Conservation (phyloP, 2,113 vertebrate species). For the Oncorhynchus gorbuscha region DNA sequence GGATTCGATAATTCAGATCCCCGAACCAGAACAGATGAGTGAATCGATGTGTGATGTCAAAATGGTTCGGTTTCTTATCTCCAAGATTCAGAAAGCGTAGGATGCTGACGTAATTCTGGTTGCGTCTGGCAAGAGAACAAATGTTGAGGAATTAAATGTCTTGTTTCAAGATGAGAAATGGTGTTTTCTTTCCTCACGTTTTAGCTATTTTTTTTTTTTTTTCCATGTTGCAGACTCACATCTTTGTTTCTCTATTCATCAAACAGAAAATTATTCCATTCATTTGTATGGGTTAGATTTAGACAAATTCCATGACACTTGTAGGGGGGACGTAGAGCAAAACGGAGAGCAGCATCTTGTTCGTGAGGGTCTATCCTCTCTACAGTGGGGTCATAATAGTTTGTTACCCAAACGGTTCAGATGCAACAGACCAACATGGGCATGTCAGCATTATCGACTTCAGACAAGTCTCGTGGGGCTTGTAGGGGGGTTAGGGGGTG, state of each 20-base stretch:
- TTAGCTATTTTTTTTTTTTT: background rate
- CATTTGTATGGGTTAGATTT: too few relatives aligned
- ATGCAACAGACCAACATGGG: too few relatives aligned
- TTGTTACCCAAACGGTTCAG: too few relatives aligned
- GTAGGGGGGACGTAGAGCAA: too few relatives aligned
- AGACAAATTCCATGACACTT: too few relatives aligned
- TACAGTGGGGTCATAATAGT: too few relatives aligned
- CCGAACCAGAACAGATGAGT: conserved; percentile 98
- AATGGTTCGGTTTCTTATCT: conserved; percentile 91
- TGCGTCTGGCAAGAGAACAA: conserved; percentile 79
- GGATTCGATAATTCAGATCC: conserved; percentile 92
- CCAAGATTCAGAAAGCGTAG: conserved; percentile 91
- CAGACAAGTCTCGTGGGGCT: too few relatives aligned
- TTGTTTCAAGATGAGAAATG: background rate
- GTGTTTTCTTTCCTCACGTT: background rate
- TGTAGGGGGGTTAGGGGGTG: too few relatives aligned
- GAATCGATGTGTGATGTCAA: conserved; percentile 93
- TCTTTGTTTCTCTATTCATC: background rate
- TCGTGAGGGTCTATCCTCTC: too few relatives aligned
- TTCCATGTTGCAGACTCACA: background rate
- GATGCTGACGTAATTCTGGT: conserved; percentile 93
- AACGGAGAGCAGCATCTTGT: too few relatives aligned
- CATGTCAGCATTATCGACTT: too few relatives aligned
- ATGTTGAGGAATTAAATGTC: conserved; percentile 10
- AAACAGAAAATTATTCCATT: background rate